Percentiles rank a stretch among this genome's conserved stretches.
Conservation (phyloP, 2,888 invertebrate species). For the Kryphioiulus occultus region DNA sequence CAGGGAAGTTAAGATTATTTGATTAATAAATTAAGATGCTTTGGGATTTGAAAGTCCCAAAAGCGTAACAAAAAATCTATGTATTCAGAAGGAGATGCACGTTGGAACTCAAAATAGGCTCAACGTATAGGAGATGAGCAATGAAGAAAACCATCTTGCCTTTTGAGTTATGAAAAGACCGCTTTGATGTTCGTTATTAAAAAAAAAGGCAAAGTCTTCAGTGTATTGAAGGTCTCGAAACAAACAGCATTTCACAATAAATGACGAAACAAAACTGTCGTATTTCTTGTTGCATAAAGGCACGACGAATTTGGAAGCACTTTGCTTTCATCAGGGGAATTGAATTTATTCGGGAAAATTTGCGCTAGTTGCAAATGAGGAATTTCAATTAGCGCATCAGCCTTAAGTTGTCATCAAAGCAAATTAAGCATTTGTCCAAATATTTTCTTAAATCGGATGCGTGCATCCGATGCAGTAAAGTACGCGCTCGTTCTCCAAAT, state of each 20-base stretch:
- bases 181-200: slow-evolving; percentile 6
- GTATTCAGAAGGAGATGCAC: neutral
- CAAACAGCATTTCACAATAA: neutral
- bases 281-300: neutral
- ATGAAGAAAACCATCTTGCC: neutral
- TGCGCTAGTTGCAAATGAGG: neutral
- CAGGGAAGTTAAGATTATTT: neutral
- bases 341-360: neutral
- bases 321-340: neutral
- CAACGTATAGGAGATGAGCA: neutral
- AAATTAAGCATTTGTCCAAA: slow-evolving; percentile 10
- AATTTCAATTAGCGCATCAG: slow-evolving; percentile 4
- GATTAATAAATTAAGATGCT: neutral
- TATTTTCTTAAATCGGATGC: neutral
- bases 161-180: neutral
- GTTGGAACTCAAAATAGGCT: neutral
- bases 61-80: neutral
- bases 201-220: neutral
- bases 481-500: neutral
- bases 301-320: neutral
- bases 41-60: neutral
- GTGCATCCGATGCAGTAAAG: neutral
- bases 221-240: neutral
- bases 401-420: slow-evolving; percentile 8
- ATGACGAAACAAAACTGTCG: neutral